Evolutionary conservation across 2,888 invertebrate genomes (phyloP).

Genomic region (Calliopum simillimum): DNA sequence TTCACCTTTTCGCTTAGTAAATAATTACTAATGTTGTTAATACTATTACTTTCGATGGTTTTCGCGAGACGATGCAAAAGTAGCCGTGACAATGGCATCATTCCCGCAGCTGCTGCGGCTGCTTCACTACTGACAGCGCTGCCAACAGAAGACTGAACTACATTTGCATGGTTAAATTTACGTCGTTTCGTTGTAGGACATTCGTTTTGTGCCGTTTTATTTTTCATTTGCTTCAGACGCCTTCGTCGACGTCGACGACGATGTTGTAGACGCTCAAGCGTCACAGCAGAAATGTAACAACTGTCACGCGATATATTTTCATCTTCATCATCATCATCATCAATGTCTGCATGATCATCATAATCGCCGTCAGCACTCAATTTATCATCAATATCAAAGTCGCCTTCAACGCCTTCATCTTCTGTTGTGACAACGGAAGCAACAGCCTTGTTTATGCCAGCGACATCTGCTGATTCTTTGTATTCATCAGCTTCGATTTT

Average conservation of each 20-base stretch:
- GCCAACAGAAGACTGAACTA: constrained; percentile 38
- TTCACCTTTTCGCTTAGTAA: constrained; percentile 51
- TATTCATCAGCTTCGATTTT: constrained; percentile 45
- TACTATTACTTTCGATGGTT: constrained; percentile 52
- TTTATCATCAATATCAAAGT: constrained; percentile 41
- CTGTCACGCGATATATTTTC: constrained; percentile 56
- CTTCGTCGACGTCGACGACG: constrained; percentile 40
- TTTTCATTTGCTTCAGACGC: constrained; percentile 51
- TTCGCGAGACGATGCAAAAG: constrained; percentile 56
- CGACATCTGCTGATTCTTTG: constrained; percentile 19
- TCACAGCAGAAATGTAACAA: constrained; percentile 57
- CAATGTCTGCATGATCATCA: constrained; percentile 42
- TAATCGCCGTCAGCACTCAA: constrained; percentile 42
- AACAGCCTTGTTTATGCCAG: constrained; percentile 40
- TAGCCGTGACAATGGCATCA: constrained; percentile 52
- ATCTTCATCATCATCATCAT: constrained; percentile 48
- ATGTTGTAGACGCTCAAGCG: constrained; percentile 48
- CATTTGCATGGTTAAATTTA: constrained; percentile 44
- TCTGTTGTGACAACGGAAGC: constrained; percentile 42
- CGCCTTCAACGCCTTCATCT: constrained; percentile 40
- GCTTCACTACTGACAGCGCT: constrained; percentile 33
- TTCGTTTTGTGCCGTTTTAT: constrained; percentile 47
- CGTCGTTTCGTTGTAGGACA: constrained; percentile 51
- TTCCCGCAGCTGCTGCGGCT: constrained; percentile 16
- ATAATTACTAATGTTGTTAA: constrained; percentile 51